A percentile compares a stretch with the other conserved stretches of the same genome.
Conservation (phyloP, 2,888 invertebrate species). For the Anthoptus insignis region DNA sequence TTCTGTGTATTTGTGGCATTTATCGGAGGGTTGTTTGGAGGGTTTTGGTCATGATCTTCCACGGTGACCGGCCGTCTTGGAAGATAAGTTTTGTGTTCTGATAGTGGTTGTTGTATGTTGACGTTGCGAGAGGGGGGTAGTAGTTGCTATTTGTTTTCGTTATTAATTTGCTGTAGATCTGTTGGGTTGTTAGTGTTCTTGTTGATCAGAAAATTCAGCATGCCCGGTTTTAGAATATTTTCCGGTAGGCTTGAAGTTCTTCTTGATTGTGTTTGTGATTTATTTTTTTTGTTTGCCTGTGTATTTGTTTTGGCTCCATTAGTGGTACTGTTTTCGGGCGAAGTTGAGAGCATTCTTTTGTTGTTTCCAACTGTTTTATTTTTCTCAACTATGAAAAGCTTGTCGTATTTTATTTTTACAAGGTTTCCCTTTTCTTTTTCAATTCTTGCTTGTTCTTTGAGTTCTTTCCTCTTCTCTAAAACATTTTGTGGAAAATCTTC, state of each 20-base stretch:
- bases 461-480: constrained; percentile 40
- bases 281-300: constrained; percentile 41
- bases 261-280: constrained; percentile 20
- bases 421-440: constrained; percentile 39
- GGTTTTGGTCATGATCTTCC: constrained; percentile 46
- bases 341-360: constrained; percentile 41
- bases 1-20: too few relatives aligned
- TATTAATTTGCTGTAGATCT: too few relatives aligned
- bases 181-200: too few relatives aligned
- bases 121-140: constrained; percentile 23
- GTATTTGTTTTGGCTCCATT: constrained; percentile 13
- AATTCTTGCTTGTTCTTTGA: constrained; percentile 38
- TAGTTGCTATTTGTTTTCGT: too few relatives aligned
- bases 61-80: constrained; percentile 46
- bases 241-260: not conserved
- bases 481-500: constrained; percentile 45
- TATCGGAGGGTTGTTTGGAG: constrained; percentile 30
- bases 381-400: constrained; percentile 40
- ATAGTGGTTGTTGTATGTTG: not conserved
- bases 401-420: constrained; percentile 45
- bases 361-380: constrained; percentile 32
- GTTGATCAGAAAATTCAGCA: too few relatives aligned
- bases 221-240: not conserved
- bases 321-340: constrained; percentile 31
- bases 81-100: constrained; percentile 25